phyloP scores from a whole-genome alignment of 1,140 invertebrate species.

The Hestina assimilis region DNA sequence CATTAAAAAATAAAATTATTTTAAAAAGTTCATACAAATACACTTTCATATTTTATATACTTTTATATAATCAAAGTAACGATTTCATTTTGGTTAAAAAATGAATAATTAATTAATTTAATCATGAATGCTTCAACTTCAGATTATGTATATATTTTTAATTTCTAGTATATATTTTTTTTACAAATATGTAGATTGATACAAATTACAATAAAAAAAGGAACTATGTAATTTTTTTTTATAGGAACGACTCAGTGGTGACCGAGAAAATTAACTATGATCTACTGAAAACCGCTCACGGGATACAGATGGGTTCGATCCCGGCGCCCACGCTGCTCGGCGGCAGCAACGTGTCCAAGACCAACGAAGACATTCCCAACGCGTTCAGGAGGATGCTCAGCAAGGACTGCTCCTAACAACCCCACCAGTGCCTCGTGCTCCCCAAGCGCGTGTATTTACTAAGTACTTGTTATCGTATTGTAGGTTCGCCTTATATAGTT shows the following conservation, averaged over 20 bases:
- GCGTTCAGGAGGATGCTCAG: conserved; percentile 81
- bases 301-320: conserved; percentile 85
- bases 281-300: conserved; percentile 87
- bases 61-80: no score
- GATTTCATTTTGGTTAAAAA: no score
- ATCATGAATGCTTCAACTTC: no score
- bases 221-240: no score
- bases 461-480: not conserved
- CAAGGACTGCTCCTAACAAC: conserved; percentile 62
- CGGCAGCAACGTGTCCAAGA: conserved; percentile 83
- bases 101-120: no score
- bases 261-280: conserved; percentile 96
- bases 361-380: conserved; percentile 88
- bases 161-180: no score
- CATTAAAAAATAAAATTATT: not conserved
- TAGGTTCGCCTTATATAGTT: not conserved
- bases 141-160: no score
- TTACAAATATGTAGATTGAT: no score
- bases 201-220: no score
- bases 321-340: conserved; percentile 88
- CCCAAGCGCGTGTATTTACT: not conserved
- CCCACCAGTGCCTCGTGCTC: conserved; percentile 36
- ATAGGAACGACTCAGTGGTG: conserved; percentile 92
- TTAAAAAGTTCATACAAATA: no score
- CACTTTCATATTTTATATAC: no score